Evolutionary conservation across 2,888 invertebrate species (phyloP), one percentile per base, ranked within the genome.

Genomic region (Cynaeus angustus): DNA sequence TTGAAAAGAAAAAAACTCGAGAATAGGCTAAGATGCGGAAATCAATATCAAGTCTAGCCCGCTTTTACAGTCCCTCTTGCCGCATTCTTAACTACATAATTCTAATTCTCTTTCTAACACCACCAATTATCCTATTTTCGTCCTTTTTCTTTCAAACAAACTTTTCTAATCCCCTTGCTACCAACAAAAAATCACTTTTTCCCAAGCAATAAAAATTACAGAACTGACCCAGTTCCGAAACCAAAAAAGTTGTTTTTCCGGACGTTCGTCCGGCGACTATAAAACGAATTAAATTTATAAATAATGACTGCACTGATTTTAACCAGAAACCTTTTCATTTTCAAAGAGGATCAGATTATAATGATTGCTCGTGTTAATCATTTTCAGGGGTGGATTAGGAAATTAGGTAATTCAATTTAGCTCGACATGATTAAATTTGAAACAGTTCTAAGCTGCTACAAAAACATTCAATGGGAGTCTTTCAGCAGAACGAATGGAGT

Each of bases 21-120:
- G 74, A 72, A 71, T 67, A 71, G 68, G 73, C 61, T 74, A 75
- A 77, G 74, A 75, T 74, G 72, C 70, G 75, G 76, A 77, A 77
- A 77, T 77, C 77, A 77, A 77, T 77, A 77, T 74, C 75, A 64
- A 70, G 73, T 73, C 70, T 70, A 73, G 70, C 33, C 28, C 59
- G n/a, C 9, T 33, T 7, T 33, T 21, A 21, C 21, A 33, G 33
- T 7, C 33, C 33, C 33, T 33, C 33, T n/a, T n/a, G 33, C 33
- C 9, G 33, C 9, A 33, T 33, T n/a, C 33, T 33, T 33, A 33
- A 33, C 7, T 7, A 33, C n/a, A 33, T 33, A 33, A 33, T 33
- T 33, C 9, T 33, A 33, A 21, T 21, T 21, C 21, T 21, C 21
- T 21, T 21, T 21, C 4, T 4, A 3, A 21, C 1, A 21, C 21